A percentile compares a stretch with the other conserved stretches of the same genome.
phyloP scores from a whole-genome alignment of 2,888 invertebrate genomes.

The Drosophila kambysellisi region DNA sequence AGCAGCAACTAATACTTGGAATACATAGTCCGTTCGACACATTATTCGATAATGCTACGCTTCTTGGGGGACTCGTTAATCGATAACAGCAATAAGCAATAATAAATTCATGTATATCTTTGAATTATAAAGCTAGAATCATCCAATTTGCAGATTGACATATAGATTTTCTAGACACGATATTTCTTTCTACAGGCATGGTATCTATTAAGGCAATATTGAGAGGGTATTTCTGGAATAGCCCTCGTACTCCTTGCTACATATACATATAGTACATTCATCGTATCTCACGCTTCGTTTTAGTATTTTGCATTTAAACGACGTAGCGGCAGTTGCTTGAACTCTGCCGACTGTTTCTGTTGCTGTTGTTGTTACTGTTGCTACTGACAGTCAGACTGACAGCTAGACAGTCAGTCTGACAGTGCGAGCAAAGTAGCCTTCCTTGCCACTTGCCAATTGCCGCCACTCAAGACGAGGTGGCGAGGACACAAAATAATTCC shows the following conservation, averaged over 20 bases:
- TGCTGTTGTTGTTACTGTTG: constrained; percentile 23
- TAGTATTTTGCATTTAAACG: constrained; percentile 54
- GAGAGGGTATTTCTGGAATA: not conserved
- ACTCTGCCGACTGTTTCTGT: constrained; percentile 35
- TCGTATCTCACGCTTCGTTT: constrained; percentile 57
- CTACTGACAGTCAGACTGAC: constrained; percentile 20
- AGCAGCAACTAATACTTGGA: not conserved
- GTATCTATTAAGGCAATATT: not conserved
- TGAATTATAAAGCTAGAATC: not conserved
- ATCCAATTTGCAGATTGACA: not conserved
- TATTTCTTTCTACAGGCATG: not conserved
- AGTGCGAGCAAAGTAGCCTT: constrained; percentile 49
- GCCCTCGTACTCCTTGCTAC: not conserved
- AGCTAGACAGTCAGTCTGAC: constrained; percentile 23
- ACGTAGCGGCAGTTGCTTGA: constrained; percentile 46
- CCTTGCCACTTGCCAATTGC: constrained; percentile 33
- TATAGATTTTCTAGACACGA: not conserved
- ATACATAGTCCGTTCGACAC: not conserved
- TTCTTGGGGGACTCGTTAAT: not conserved
- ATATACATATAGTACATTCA: constrained; percentile 12
- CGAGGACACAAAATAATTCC: constrained; percentile 22
- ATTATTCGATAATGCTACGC: not conserved
- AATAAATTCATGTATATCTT: not conserved
- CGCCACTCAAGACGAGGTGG: constrained; percentile 7
- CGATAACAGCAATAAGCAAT: not conserved